A percentile compares a stretch with the other conserved stretches of the same genome.
These are phyloP conservation scores for Cantharis lateralis DNA, from an alignment of 2,888 invertebrate species.

Conservation along the genomic window DNA sequence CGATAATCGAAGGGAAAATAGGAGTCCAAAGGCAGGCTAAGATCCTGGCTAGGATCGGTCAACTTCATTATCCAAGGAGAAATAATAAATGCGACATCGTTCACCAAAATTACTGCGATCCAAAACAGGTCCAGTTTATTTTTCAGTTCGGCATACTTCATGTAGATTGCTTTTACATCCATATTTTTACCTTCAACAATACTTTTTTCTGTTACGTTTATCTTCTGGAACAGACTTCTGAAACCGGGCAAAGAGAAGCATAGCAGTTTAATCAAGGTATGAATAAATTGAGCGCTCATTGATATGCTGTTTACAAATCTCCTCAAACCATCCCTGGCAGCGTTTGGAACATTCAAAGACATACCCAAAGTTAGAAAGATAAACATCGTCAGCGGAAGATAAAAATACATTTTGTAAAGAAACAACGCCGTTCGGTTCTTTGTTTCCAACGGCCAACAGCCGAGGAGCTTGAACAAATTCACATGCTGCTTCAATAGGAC, in stretches of 20 bases:
- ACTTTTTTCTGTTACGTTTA: background rate
- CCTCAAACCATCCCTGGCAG: background rate
- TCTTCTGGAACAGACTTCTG: background rate
- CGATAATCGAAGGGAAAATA: background rate
- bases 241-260: background rate
- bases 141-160: background rate
- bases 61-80: background rate
- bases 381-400: background rate
- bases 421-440: background rate
- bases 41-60: background rate
- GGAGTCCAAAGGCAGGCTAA: background rate
- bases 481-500: background rate
- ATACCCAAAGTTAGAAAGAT: background rate
- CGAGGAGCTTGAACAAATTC: background rate
- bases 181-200: background rate
- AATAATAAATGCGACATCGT: no score
- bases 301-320: background rate
- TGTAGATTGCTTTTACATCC: background rate
- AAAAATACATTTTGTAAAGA: background rate
- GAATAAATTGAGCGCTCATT: background rate
- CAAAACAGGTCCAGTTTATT: background rate
- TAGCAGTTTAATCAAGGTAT: background rate
- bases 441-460: background rate
- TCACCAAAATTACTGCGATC: rapidly evolving
- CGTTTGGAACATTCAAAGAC: background rate